Evolutionary conservation across 2,113 vertebrate species (phyloP), one percentile per base, ranked within the genome.

Genomic region (Aspiorhynchus laticeps): DNA sequence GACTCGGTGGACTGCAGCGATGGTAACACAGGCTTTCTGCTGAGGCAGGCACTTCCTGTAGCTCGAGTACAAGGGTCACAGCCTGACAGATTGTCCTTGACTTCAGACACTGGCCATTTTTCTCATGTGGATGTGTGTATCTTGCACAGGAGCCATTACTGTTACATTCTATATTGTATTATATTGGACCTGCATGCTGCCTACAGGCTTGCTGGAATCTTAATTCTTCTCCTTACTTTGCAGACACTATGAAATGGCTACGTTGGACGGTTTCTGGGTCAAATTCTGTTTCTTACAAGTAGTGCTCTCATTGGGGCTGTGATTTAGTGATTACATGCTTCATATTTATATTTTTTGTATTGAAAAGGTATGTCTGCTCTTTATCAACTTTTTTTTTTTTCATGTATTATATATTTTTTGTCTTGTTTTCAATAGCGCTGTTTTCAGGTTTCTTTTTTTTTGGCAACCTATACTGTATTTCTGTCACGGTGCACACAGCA

Each of bases 51-150:
- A 90, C 87, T 93, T 94, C 90, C 74, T 89, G 85, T 85, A 87
- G 63, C 76, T 88, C 87, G 91, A 88, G 91, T 87, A 88, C 89
- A 85, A 90, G 93, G 93, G 93, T 95, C 93, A 94, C 87, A 48
- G 88, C 86, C 86, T 91, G 86, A 90, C 92, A 89, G 82, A 67
- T 76, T 48, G 63, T 28, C 53, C 56, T 80, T 63, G 69, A 78
- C 56, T 84, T 67, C 7, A 14, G 67, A 59, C 63, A 69, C 36
- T 63, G 41, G 28, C 26, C 41, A 28, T 82, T 86, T 31, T 69
- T 75, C 74, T 74, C 74, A 77, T 14, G 69, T 38, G 19, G 24
- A 59, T 8, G 1, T 24, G 48, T 36, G 67, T 4, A 78, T 26
- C 61, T 59, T 69, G 11, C 76, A 73, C 26, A 75, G 43, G 53